phyloP scores from a whole-genome alignment of 1,140 invertebrate genomes.

The Dendroctonus valens region DNA sequence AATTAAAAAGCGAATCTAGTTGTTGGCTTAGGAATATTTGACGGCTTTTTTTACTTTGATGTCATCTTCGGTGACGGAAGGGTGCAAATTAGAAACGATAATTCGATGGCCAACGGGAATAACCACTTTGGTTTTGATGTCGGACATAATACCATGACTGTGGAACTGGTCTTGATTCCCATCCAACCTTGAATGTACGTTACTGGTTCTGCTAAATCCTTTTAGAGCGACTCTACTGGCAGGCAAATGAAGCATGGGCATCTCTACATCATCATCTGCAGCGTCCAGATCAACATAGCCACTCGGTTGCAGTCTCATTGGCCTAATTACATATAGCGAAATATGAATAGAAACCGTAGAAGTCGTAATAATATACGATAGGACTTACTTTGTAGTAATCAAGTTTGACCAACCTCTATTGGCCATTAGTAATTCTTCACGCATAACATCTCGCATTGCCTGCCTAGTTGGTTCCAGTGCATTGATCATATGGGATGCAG shows the following conservation, averaged over 20 bases:
- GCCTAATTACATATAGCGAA: neutral
- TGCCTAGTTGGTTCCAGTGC: slow-evolving; percentile 37
- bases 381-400: slow-evolving; percentile 34
- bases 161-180: slow-evolving; percentile 51
- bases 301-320: slow-evolving; percentile 26
- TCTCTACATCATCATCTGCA: slow-evolving; percentile 51
- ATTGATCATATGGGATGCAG: slow-evolving; percentile 39
- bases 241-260: slow-evolving; percentile 36
- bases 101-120: slow-evolving; percentile 68
- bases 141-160: slow-evolving; percentile 54
- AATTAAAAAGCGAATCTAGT: slow-evolving; percentile 8
- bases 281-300: slow-evolving; percentile 46
- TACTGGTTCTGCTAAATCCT: slow-evolving; percentile 37
- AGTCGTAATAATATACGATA: slow-evolving; percentile 5
- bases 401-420: slow-evolving; percentile 30
- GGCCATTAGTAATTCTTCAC: slow-evolving; percentile 32
- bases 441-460: slow-evolving; percentile 35
- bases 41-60: slow-evolving; percentile 65
- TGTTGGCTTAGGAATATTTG: neutral
- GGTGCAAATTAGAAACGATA: slow-evolving; percentile 83
- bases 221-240: slow-evolving; percentile 37
- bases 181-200: slow-evolving; percentile 55
- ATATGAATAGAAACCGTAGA: neutral
- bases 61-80: slow-evolving; percentile 82
- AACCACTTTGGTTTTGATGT: slow-evolving; percentile 53